These are phyloP conservation scores for Salminus brasiliensis DNA, from an alignment of 2,113 vertebrate species.

Conservation along the genomic window DNA sequence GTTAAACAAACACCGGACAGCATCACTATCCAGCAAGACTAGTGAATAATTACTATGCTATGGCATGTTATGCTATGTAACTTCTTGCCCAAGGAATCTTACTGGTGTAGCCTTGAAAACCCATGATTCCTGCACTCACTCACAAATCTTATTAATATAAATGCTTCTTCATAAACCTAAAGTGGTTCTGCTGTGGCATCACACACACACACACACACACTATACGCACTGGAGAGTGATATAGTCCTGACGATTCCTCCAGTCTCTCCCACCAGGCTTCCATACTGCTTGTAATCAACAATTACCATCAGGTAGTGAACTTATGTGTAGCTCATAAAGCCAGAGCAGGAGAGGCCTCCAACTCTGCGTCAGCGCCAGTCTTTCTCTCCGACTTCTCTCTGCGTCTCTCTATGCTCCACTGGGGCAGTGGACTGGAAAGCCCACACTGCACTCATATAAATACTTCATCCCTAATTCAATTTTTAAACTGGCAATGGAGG, in stretches of 20 bases:
- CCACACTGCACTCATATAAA: conserved; percentile 50
- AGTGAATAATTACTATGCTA: no score
- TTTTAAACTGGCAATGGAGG: conserved; percentile 42
- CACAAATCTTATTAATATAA: no score
- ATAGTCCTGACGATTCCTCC: not conserved
- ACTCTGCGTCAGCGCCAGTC: not conserved
- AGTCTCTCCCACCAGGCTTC: conserved; percentile 22
- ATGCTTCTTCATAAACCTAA: no score
- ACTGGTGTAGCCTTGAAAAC: no score
- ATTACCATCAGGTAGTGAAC: conserved; percentile 22
- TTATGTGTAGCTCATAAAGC: conserved; percentile 32
- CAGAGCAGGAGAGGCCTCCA: conserved; percentile 6
- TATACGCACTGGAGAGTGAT: not conserved
- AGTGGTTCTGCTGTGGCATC: no score
- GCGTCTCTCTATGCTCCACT: not conserved
- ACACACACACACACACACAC: not conserved
- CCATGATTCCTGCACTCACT: no score
- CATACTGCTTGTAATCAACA: conserved; percentile 39
- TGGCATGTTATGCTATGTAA: no score
- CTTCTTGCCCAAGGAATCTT: no score
- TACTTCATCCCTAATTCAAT: conserved; percentile 51
- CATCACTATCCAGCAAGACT: no score
- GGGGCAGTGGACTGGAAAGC: conserved; percentile 49
- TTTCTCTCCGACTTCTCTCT: conserved; percentile 25
- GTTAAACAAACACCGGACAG: no score